Base-by-base conservation (phyloP, 2,113 vertebrate species). In the Fulica atra region DNA sequence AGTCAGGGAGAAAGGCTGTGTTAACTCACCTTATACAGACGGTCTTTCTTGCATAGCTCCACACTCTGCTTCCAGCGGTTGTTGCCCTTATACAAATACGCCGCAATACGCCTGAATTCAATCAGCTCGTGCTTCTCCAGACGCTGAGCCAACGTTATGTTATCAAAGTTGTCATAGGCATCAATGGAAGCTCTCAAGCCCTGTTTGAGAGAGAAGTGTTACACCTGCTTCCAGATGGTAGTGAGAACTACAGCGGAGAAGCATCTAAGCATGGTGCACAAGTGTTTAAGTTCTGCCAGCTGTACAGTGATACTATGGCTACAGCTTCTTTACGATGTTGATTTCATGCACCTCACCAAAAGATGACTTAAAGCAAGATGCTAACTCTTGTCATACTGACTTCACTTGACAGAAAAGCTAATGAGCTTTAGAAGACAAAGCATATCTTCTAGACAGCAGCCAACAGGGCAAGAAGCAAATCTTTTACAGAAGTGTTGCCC, bases 41-140 rank as follows among this genome's bases (percentile, higher is more conserved):
- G 98, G 95, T 99, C 99, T 71, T 99, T 99, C 97, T 99, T 99
- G 97, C 99, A 99, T 14, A 99, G 98, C 93, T 99, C 99, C 78
- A 99, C 98, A 1, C 99, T 99, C 97, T 99, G 99, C 90, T 98
- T 98, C 99, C 99, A 99, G 80, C 98, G 98, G 95, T 98, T 98
- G 94, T 98, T 99, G 31, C 98, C 98, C 92, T 99, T 99, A 97
- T 99, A 99, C 59, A 99, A 97, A 88, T 99, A 99, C 0, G 99
- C 99, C 16, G 99, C 98, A 28, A 99, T 99, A 54, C 98, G 98
- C 66, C 99, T 96, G 92, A 99, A 99, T 71, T 99, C 99, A 10
- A 99, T 99, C 60, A 99, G 97, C 57, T 99, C 98, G 6, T 99
- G 99, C 92, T 98, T 99, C 95, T 99, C 99, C 92, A 99, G 97